Evolutionary conservation across 2,113 vertebrate genomes (phyloP).

Genomic region (Galbula dea): DNA sequence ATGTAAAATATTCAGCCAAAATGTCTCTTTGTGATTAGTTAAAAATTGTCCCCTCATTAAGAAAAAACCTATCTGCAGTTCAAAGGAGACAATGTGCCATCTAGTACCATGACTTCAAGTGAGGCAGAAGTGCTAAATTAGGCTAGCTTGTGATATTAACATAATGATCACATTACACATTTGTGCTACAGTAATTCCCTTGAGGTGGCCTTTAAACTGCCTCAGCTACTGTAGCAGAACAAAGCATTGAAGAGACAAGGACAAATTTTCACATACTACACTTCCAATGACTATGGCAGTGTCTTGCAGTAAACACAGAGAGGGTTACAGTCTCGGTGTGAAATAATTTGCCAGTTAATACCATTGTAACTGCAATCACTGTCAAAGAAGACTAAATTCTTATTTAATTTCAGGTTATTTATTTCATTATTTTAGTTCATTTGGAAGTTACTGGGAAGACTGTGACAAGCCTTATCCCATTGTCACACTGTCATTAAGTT

Average conservation of each 20-base stretch:
- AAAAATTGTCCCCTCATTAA: background rate
- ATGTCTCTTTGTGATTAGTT: background rate
- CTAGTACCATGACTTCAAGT: background rate
- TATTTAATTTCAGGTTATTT: background rate
- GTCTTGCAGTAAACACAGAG: background rate
- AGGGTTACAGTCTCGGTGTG: background rate
- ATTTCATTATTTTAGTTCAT: background rate
- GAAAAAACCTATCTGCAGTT: background rate
- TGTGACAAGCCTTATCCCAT: background rate
- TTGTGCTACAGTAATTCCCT: background rate
- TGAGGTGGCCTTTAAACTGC: background rate
- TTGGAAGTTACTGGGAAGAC: constrained; percentile 39
- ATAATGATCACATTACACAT: background rate
- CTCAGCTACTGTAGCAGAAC: constrained; percentile 23
- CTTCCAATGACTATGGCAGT: constrained; percentile 1
- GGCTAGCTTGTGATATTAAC: background rate
- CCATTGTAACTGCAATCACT: background rate
- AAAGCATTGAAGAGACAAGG: background rate
- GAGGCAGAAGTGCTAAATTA: background rate
- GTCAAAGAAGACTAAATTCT: background rate
- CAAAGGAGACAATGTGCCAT: background rate
- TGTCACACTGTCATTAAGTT: constrained; percentile 34
- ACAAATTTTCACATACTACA: constrained; percentile 35
- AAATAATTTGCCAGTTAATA: constrained; percentile 31
- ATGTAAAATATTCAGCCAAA: background rate